Conservation (phyloP, 2,888 invertebrate species). For the Marasmarcha lunaedactyla region DNA sequence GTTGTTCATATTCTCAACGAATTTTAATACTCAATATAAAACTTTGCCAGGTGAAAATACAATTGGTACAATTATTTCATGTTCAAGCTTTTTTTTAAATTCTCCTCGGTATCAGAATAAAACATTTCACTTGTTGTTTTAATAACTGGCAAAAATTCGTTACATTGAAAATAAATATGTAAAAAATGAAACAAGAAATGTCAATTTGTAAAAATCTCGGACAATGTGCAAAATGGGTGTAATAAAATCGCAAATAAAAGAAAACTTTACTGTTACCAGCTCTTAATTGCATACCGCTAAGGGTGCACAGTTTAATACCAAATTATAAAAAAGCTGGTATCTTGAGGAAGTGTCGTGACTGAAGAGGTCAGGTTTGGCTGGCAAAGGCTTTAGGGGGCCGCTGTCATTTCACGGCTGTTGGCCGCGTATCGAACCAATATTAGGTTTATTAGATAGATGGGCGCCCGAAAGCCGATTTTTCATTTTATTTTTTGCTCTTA, state of each 20-base stretch:
- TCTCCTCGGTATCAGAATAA: no score
- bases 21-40: no score
- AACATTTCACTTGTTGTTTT: no score
- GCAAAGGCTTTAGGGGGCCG: conserved; percentile 25
- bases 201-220: not conserved
- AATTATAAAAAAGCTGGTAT: conserved; percentile 15
- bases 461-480: conserved; percentile 49
- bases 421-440: conserved; percentile 65
- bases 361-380: conserved; percentile 30
- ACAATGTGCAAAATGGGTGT: not conserved
- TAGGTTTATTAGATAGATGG: conserved; percentile 66
- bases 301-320: conserved; percentile 19
- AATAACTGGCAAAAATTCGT: no score
- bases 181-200: not conserved
- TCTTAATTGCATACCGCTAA: conserved; percentile 32
- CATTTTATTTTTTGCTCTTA: conserved; percentile 28
- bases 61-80: no score
- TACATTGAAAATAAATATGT: no score
- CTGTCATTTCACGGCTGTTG: conserved; percentile 64
- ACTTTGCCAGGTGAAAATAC: no score
- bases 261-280: conserved; percentile 33
- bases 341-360: not conserved
- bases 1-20: no score
- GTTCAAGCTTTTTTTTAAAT: no score
- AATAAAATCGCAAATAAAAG: conserved; percentile 12